phyloP scores from a whole-genome alignment of 2,113 vertebrate genomes.

The Catharus minimus region DNA sequence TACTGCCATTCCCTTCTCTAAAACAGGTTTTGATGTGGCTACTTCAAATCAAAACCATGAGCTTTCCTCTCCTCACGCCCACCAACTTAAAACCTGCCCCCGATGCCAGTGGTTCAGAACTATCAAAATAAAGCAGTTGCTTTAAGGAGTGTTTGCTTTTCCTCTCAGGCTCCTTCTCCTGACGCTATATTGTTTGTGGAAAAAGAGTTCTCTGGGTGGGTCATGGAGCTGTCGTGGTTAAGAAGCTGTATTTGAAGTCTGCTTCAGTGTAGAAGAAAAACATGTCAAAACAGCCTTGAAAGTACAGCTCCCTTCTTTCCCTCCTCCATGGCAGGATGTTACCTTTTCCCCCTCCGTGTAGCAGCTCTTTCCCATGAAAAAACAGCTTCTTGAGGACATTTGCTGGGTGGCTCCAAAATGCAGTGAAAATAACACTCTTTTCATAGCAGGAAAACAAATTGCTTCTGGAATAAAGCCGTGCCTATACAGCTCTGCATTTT shows the following conservation, averaged over 20 bases:
- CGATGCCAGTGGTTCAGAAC: constrained; percentile 63
- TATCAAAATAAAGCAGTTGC: constrained; percentile 69
- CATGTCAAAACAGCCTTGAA: constrained; percentile 51
- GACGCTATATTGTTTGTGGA: constrained; percentile 61
- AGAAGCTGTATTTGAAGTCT: constrained; percentile 61
- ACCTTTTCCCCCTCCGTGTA: not conserved
- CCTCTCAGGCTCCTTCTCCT: constrained; percentile 53
- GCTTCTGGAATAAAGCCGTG: not conserved
- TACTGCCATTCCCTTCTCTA: constrained; percentile 53
- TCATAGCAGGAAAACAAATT: not conserved
- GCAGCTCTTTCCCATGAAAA: constrained; percentile 9
- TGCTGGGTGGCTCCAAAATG: not conserved
- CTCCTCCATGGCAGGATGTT: constrained; percentile 17
- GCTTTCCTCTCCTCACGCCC: constrained; percentile 47
- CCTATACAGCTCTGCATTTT: not conserved
- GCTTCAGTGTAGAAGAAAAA: constrained; percentile 43
- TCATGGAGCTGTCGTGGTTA: constrained; percentile 50
- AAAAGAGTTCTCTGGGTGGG: constrained; percentile 61
- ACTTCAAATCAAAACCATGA: constrained; percentile 71
- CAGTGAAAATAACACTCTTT: not conserved
- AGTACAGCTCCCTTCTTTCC: not conserved
- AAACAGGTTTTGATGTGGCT: constrained; percentile 69
- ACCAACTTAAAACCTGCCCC: constrained; percentile 51
- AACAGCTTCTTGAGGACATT: not conserved
- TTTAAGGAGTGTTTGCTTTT: constrained; percentile 70